Percentiles rank a stretch among this genome's conserved stretches.
Conservation (phyloP, 2,797 vertebrate species). For the Megalops cyprinoides region DNA sequence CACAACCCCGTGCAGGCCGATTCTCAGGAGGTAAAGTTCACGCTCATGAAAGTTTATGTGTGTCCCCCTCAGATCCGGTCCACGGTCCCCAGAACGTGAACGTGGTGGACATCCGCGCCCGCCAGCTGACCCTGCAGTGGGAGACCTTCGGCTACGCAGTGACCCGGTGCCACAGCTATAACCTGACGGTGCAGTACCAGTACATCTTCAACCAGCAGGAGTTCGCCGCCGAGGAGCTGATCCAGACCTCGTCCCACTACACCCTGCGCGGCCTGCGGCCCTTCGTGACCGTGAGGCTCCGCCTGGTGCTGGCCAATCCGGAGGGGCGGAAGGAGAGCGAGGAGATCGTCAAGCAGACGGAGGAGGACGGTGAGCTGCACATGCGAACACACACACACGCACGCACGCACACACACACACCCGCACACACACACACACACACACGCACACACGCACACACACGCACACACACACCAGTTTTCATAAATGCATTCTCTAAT, state of each 20-base stretch:
- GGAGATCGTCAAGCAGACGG: slow-evolving; percentile 92
- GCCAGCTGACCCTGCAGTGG: slow-evolving; percentile 95
- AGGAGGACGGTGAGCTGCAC: slow-evolving; percentile 84
- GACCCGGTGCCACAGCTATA: slow-evolving; percentile 97
- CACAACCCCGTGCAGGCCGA: too few relatives aligned
- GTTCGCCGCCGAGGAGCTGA: slow-evolving; percentile 88
- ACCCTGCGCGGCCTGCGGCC: slow-evolving; percentile 89
- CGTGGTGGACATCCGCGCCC: slow-evolving; percentile 91
- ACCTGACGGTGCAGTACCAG: slow-evolving; percentile 95
- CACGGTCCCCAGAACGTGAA: slow-evolving; percentile 92
- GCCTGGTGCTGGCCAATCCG: slow-evolving; percentile 88
- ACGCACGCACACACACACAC: not conserved
- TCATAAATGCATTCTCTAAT: too few relatives aligned
- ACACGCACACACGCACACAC: not conserved
- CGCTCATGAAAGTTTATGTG: too few relatives aligned
- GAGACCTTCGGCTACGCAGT: slow-evolving; percentile 93
- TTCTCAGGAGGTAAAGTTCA: too few relatives aligned
- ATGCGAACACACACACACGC: not conserved
- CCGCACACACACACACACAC: not conserved
- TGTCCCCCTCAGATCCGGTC: slow-evolving; percentile 83
- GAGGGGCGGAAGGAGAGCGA: slow-evolving; percentile 95
- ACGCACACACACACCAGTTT: not conserved
- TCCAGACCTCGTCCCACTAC: slow-evolving; percentile 93
- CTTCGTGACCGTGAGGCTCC: slow-evolving; percentile 87
- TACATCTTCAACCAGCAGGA: slow-evolving; percentile 93